Evolutionary conservation across 2,888 invertebrate genomes (phyloP), one percentile per base, ranked within the genome.

Genomic region (Thereva nobilitata): DNA sequence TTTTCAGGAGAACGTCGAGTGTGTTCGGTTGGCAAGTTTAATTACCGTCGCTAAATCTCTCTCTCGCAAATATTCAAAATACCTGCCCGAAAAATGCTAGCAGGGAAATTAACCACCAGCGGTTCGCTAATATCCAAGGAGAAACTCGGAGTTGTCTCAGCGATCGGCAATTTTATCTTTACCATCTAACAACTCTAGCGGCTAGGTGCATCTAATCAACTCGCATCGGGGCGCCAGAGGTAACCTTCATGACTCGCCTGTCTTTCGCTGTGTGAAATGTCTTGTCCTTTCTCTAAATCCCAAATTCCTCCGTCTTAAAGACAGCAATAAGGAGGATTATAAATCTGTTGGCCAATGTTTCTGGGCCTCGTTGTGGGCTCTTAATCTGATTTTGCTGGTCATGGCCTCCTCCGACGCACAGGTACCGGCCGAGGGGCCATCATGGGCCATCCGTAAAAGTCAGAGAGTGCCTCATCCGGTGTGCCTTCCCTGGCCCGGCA

Each of bases 331-430:
- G 50, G 47, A 35, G 47, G 64, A 57, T 67, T 67, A 64, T 49
- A 57, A 64, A 47, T 50, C 54, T 49, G 49, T 67, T 38, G 41
- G 50, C 44, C 35, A 34, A 45, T 35, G 35, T 59, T 59, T 35
- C 6, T 35, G 8, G 45, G 23, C n/a, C 44, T 54, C 37, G 50
- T 61, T 42, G 42, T 54, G 57, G 10, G 37, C 37, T 37, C 55
- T 61, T 61, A 66, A 68, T 68, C 65, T 64, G 64, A 64, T 64
- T 64, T 63, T 44, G 55, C 56, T 61, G 65, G 61, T 66, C 65
- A 44, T 66, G 68, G 50, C 55, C 66, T 66, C 64, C 68, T 63
- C 64, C 53, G 66, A 66, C 59, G 65, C 59, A 57, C 59, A 64
- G 44, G 45, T 35, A 34, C 41, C 37, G 35, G 44, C 23, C 37